A percentile compares a stretch with the other conserved stretches of the same genome.
These are phyloP conservation scores for Acanthaster planci DNA, from an alignment of 35 echinoderm and acorn worm genomes.

Conservation along the genomic window DNA sequence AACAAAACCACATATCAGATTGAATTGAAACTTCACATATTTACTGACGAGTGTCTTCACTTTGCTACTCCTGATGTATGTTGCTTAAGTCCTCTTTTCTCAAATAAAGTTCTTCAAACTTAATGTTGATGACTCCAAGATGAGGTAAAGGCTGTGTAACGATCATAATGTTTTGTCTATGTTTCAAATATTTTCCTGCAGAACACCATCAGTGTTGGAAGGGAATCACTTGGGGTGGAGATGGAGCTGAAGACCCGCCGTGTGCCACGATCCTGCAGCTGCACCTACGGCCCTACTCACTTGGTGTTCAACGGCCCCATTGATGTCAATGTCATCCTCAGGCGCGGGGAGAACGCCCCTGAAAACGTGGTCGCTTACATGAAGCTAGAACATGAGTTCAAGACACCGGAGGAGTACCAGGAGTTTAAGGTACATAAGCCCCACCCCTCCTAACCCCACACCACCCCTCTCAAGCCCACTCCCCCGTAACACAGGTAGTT, in stretches of 20 bases:
- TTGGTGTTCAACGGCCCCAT: conserved; percentile 10
- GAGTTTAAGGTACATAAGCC: neutral
- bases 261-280: neutral
- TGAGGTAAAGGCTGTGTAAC: no score
- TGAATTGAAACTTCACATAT: no score
- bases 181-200: neutral
- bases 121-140: no score
- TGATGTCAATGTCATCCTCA: neutral
- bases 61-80: no score
- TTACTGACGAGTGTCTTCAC: no score
- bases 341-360: neutral
- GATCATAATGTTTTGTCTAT: no score
- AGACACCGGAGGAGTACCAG: neutral
- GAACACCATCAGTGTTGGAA: neutral
- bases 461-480: no score
- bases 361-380: neutral
- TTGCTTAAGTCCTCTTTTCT: no score
- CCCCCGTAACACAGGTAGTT: no score
- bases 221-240: neutral
- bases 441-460: no score
- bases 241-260: neutral
- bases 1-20: no score
- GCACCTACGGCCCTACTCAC: conserved; percentile 1
- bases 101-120: no score
- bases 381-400: neutral